phyloP scores from a whole-genome alignment of 2,888 invertebrate species.

The Gerris lacustris region DNA sequence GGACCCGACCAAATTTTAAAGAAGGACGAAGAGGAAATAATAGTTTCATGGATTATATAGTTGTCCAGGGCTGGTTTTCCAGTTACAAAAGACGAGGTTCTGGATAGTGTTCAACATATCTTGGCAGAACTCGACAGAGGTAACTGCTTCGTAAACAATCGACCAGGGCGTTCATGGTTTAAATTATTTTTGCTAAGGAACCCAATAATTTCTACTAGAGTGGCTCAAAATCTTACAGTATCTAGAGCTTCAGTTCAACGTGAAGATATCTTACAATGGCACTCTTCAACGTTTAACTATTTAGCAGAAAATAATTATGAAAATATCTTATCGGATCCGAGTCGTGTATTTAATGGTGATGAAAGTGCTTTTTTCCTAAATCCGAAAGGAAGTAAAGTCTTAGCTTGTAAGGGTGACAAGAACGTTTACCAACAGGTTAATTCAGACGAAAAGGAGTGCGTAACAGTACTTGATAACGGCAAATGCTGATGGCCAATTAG shows the following conservation, averaged over 20 bases:
- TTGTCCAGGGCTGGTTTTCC: conserved; percentile 25
- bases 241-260: conserved; percentile 22
- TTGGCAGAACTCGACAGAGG: background rate
- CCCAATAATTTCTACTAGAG: conserved; percentile 21
- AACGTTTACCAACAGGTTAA: conserved; percentile 30
- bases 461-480: conserved; percentile 31
- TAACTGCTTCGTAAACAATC: conserved; percentile 24
- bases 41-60: conserved; percentile 28
- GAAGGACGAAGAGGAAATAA: conserved; percentile 22
- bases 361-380: conserved; percentile 27
- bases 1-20: conserved; percentile 7
- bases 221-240: conserved; percentile 24
- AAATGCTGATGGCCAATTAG: conserved; percentile 31
- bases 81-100: conserved; percentile 24
- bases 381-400: conserved; percentile 26
- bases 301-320: conserved; percentile 21
- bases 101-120: conserved; percentile 26
- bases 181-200: conserved; percentile 23
- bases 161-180: conserved; percentile 26
- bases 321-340: conserved; percentile 22
- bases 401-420: conserved; percentile 30
- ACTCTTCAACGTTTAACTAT: conserved; percentile 19
- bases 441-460: conserved; percentile 30
- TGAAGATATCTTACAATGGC: conserved; percentile 23
- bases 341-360: conserved; percentile 27